phyloP scores from a whole-genome alignment of 2,113 vertebrate species.

The Nothobranchius kuhntae region DNA sequence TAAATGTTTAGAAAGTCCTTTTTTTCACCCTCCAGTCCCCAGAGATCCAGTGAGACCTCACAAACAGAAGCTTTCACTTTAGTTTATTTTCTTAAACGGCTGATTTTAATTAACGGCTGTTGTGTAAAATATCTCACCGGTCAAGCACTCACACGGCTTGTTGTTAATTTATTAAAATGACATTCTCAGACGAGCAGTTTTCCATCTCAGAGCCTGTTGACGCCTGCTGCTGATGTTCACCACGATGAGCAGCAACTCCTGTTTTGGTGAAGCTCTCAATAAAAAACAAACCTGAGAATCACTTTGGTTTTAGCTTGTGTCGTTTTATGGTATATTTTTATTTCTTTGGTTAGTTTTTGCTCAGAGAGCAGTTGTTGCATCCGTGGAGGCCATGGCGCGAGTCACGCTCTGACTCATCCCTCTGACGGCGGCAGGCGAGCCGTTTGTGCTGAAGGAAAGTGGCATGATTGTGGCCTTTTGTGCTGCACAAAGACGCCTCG shows the following conservation, averaged over 20 bases:
- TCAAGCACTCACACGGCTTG: conserved; percentile 26
- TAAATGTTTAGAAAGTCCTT: background rate
- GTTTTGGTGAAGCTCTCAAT: conserved; percentile 47
- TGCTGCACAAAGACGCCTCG: conserved; percentile 31
- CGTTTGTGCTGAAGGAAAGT: conserved; percentile 33
- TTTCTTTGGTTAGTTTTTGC: background rate
- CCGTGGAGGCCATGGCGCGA: conserved; percentile 18
- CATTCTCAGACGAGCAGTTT: conserved; percentile 10
- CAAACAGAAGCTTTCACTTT: conserved; percentile 8
- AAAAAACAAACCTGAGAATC: conserved; percentile 55
- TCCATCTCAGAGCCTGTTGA: conserved; percentile 3
- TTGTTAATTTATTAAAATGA: conserved; percentile 57
- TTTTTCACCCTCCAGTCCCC: background rate
- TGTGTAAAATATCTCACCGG: conserved; percentile 33
- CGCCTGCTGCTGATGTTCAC: too few relatives aligned
- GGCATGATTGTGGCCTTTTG: conserved; percentile 49
- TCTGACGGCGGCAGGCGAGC: conserved; percentile 37
- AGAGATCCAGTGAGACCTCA: background rate
- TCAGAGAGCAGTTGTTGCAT: background rate
- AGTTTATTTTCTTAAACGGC: conserved; percentile 18
- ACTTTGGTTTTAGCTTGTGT: conserved; percentile 10
- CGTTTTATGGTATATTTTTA: background rate
- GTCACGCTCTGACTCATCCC: conserved; percentile 59
- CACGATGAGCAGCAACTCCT: conserved; percentile 1
- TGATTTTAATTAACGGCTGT: conserved; percentile 29